These are phyloP conservation scores for Oryctes rhinoceros DNA, from an alignment of 1,140 invertebrate genomes.

Conservation along the genomic window DNA sequence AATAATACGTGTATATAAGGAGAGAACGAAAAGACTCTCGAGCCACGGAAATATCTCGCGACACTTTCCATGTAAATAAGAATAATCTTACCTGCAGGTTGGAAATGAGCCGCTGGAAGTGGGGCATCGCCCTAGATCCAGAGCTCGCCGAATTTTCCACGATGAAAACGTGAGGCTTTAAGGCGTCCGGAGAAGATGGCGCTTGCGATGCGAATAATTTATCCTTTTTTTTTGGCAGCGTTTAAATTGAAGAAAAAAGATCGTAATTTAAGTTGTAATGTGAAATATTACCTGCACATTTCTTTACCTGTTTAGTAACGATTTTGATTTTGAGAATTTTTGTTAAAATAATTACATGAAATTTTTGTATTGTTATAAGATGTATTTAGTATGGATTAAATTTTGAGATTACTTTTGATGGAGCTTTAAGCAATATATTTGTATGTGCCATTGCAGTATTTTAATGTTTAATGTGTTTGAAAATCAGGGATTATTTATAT, in stretches of 20 bases:
- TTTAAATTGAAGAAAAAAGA: conserved; percentile 44
- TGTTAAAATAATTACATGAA: too few relatives aligned
- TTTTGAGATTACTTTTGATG: too few relatives aligned
- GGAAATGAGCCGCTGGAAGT: conserved; percentile 74
- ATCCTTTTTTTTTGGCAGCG: conserved; percentile 54
- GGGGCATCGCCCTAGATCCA: conserved; percentile 70
- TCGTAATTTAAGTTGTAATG: conserved; percentile 16
- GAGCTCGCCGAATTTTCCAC: conserved; percentile 65
- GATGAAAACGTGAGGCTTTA: conserved; percentile 50
- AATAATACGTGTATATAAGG: not conserved
- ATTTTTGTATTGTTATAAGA: too few relatives aligned
- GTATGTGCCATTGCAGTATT: too few relatives aligned
- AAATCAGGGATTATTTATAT: too few relatives aligned
- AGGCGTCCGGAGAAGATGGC: conserved; percentile 55
- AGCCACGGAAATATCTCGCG: not conserved
- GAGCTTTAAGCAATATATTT: too few relatives aligned
- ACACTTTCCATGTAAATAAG: conserved; percentile 11
- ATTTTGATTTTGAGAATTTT: too few relatives aligned
- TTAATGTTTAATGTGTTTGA: too few relatives aligned
- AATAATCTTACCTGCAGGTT: conserved; percentile 74
- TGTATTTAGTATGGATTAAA: too few relatives aligned
- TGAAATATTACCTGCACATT: conserved; percentile 10
- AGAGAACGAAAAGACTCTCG: conserved; percentile 10
- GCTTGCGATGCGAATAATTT: conserved; percentile 51
- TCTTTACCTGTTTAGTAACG: not conserved